Base-by-base conservation (phyloP, 2,888 invertebrate species). In the Brachynemurus nebulosus region DNA sequence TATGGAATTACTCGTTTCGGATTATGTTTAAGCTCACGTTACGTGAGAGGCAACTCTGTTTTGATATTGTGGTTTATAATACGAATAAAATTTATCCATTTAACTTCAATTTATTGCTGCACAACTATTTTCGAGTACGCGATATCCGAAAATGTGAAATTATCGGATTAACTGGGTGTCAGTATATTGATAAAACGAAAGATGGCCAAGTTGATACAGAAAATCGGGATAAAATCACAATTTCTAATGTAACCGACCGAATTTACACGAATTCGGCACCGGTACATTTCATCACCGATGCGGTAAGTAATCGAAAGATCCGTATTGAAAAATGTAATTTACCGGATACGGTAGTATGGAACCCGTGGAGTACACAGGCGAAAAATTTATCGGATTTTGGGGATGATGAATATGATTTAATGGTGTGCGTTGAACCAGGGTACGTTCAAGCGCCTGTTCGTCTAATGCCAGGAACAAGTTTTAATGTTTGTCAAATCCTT, bases 301-400 rank as follows among this genome's bases (percentile, higher is more conserved):
- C 90, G 36, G 90, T 89, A 42, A 89, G 89, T 51, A 88, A 88
- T 1, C 72, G 89, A 48, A 89, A 88, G 69, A 88, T 93, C 85
- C 75, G 86, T 59, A 79, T 95, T 60, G 86, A 86, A 65, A 93
- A 92, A 67, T 86, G 86, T 65, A 92, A 93, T 68, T 88, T 95
- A 62, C 90, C 92, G 1, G 93, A 93, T 59, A 91, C 92, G 48
- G 93, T 95, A 51, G 78, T 95, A 51, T 96, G 95, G 95, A 95
- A 95, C 71, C 95, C 95, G 0, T 95, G 95, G 95, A 70, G 81
- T 52, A 90, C 92, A 57, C 86, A 85, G 63, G 92, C 93, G 18
- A 83, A 88, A 56, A 89, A 89, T 61, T 88, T 93, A 69, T 74
- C 80, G 2, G 95, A 95, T 68, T 91, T 95, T 63, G 93, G 91